Evolutionary conservation across 2,888 invertebrate genomes (phyloP), one percentile per base, ranked within the genome.

Genomic region (Sturmia bella): DNA sequence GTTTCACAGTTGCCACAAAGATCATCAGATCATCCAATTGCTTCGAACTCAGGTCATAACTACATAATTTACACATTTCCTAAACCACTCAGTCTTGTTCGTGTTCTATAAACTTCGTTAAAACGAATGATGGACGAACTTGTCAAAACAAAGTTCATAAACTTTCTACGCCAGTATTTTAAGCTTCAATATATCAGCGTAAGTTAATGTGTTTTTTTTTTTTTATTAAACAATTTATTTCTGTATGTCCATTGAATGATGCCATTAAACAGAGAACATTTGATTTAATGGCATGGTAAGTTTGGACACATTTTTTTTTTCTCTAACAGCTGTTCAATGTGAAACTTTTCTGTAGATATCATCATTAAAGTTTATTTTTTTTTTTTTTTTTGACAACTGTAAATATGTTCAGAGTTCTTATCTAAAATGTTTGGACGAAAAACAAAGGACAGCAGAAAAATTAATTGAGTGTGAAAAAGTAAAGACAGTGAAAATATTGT

Each of bases 231-330:
- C 7, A 32, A 54, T 27, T 3, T 41, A n/a, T 21, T 0, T 37
- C 9, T 82, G 73, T 69, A 45, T 69, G 77, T 70, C 78, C 74
- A 45, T 82, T 74, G 54, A 78, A 82, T 82, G 78, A 69, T 78
- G 37, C 15, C 82, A 78, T 78, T 61, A 75, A 78, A 69, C 54
- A 27, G 9, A 19, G 27, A 54, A 17, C 27, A 13, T 45, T 48
- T 32, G 37, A 61, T 24, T 74, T 41, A 82, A 82, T 66, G 78
- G 66, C 70, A 74, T 74, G 82, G 70, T 82, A 82, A 78, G 74
- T 59, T 59, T 70, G 74, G 56, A 74, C 74, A 70, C 11, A 32
- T 32, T 32, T 57, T n/a, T 2, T 32, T 27, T 74, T 78, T 39
- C 56, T 78, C 69, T 82, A 59, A 66, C 70, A 78, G 74, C 74